Evolutionary conservation across 2,113 vertebrate species (phyloP).

Genomic region (Galbula dea): DNA sequence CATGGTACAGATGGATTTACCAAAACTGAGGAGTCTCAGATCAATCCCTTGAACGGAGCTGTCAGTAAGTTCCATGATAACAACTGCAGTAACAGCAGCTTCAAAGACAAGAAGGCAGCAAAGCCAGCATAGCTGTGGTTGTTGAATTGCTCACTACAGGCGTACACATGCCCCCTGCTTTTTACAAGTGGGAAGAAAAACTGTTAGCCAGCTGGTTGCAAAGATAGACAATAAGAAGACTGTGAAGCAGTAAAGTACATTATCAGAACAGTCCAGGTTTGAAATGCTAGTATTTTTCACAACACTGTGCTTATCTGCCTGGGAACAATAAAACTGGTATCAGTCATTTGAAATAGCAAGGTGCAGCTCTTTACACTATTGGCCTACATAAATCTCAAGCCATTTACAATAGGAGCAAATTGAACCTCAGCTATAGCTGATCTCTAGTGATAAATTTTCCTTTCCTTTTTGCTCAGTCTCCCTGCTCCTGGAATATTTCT

Average conservation of each 20-base stretch:
- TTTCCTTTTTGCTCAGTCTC: background rate
- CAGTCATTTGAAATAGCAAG: background rate
- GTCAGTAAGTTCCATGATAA: background rate
- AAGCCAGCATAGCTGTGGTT: background rate
- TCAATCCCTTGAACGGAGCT: background rate
- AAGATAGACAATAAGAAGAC: background rate
- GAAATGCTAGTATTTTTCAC: background rate
- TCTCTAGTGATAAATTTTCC: background rate
- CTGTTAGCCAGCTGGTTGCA: background rate
- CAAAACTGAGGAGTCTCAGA: background rate
- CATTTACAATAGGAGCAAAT: background rate
- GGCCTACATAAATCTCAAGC: background rate
- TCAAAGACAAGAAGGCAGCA: background rate
- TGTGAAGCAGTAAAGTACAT: background rate
- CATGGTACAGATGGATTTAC: background rate
- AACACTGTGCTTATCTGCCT: background rate
- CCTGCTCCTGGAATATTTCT: background rate
- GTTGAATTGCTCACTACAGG: background rate
- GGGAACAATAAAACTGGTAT: conserved; percentile 11
- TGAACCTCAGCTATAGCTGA: background rate
- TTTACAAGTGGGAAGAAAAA: background rate
- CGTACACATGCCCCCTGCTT: background rate
- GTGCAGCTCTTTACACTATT: background rate
- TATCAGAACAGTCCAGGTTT: background rate
- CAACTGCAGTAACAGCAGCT: background rate